Evolutionary conservation across 2,888 invertebrate species (phyloP).

Genomic region (Deilephila elpenor): DNA sequence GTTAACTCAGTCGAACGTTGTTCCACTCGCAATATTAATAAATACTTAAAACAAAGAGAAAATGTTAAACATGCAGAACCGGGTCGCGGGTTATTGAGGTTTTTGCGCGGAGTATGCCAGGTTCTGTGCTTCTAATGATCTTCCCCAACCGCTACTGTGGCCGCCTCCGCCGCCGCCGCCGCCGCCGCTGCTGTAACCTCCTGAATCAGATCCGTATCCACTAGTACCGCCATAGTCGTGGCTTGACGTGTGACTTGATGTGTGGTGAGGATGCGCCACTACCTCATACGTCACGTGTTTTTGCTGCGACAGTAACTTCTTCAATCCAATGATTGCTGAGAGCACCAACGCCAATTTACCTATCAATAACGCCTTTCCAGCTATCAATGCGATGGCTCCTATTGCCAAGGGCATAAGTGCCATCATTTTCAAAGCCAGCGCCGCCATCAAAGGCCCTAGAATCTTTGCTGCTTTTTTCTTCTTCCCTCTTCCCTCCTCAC

Average conservation of each 20-base stretch:
- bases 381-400: constrained; percentile 92
- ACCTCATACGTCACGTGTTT: constrained; percentile 96
- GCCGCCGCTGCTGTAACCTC: constrained; percentile 79
- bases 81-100: constrained; percentile 79
- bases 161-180: constrained; percentile 60
- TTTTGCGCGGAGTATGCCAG: constrained; percentile 92
- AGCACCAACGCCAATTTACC: constrained; percentile 94
- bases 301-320: constrained; percentile 91
- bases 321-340: constrained; percentile 92
- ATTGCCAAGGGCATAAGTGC: constrained; percentile 91
- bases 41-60: constrained; percentile 64
- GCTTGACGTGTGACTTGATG: constrained; percentile 87
- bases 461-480: constrained; percentile 93
- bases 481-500: constrained; percentile 90
- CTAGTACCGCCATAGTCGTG: constrained; percentile 86
- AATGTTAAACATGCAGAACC: constrained; percentile 68
- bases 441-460: constrained; percentile 90
- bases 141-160: constrained; percentile 88
- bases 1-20: constrained; percentile 29
- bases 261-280: constrained; percentile 93
- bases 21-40: constrained; percentile 30
- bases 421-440: constrained; percentile 91
- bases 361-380: constrained; percentile 93
- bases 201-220: constrained; percentile 87
- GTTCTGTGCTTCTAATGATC: constrained; percentile 90